Evolutionary conservation across 2,888 invertebrate species (phyloP), one percentile per base, ranked within the genome.

Genomic region (Chrysolina oricalcia): DNA sequence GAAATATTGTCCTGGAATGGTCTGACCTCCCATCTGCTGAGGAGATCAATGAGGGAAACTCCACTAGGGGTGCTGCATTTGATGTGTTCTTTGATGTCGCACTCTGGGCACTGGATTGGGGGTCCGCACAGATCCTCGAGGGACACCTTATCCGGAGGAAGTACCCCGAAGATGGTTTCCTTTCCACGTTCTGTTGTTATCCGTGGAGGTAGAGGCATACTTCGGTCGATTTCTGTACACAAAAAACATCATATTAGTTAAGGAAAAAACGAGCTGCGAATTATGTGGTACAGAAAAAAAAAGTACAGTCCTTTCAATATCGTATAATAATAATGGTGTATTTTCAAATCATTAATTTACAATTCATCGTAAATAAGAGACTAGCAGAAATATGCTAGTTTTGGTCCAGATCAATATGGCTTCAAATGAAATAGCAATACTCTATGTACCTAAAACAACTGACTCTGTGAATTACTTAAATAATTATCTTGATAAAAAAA

Each of bases 121-220:
- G 92, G 91, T 3, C 91, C 91, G 83, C 94, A 94, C 15, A 93
- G 88, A 81, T 92, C 91, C 66, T 92, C 91, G 74, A 90, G 86
- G 73, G 91, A 90, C 41, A 91, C 89, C 80, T 90, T 90, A 71
- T 90, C 90, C 0, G 94, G 93, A n/a, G 93, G 91, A 64, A 89
- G 88, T 73, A 91, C 90, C 1, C 93, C 94, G 83, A 91, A 93
- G 23, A 91, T 76, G 2, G 78, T 81, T 19, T 82, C 84, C 67
- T 82, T 84, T 13, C 77, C 78, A 0, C 75, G 64, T 10, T 87
- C 75, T 89, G 89, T 50, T 86, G 70, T 72, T 11, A 83, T 19
- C 78, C 80, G 80, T 76, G 85, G 82, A 71, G 86, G 78, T 76
- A 86, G 77, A 84, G 87, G 78, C 86, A 81, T 74, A 9, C 89